phyloP scores from a whole-genome alignment of 1,140 invertebrate genomes.

The Polyergus mexicanus region DNA sequence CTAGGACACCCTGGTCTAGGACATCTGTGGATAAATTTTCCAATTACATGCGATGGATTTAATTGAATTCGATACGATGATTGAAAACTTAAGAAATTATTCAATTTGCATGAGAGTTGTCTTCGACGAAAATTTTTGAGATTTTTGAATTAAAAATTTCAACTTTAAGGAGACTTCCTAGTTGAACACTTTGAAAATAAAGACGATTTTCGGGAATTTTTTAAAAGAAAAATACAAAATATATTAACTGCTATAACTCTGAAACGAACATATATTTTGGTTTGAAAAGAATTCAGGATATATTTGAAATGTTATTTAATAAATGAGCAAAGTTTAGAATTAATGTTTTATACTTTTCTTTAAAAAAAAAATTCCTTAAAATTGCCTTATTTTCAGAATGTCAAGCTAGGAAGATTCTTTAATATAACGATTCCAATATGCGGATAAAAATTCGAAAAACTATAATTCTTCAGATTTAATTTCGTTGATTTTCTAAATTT shows the following conservation, averaged over 20 bases:
- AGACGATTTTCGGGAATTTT: no score
- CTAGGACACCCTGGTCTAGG: no score
- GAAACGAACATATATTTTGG: no score
- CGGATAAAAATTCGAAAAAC: background rate
- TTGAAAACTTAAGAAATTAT: background rate
- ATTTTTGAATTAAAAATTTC: background rate
- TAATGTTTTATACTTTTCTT: no score
- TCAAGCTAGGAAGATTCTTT: background rate
- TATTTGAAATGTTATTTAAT: no score
- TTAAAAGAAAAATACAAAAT: no score
- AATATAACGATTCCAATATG: background rate
- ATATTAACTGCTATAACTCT: no score
- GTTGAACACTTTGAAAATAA: no score
- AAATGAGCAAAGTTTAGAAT: no score
- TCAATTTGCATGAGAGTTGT: background rate
- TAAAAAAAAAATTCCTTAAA: no score
- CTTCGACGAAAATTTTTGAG: background rate
- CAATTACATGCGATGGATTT: background rate
- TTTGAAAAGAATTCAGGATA: no score
- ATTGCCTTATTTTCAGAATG: no score
- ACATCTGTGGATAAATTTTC: background rate
- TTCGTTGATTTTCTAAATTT: background rate
- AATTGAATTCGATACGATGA: background rate
- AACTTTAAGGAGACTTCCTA: background rate
- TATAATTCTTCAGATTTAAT: background rate